Base-by-base conservation (phyloP, 1,140 invertebrate genomes). In the Belonocnema kinseyi region DNA sequence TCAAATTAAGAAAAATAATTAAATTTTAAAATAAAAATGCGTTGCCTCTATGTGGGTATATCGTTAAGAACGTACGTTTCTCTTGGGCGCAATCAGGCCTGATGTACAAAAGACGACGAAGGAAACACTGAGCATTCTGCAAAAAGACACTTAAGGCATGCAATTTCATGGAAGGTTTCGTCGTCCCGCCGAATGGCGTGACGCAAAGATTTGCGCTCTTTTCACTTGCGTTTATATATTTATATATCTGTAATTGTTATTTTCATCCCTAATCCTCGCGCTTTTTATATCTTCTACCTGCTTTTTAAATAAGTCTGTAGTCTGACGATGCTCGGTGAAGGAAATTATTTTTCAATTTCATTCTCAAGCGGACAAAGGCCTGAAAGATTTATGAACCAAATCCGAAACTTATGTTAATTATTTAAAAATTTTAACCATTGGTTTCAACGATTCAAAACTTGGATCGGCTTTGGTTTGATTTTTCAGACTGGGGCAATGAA, bases 101-200 rank as follows among this genome's bases (percentile, higher is more conserved):
- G 80, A 46, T 72, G 80, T 81, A 86, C 81, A 85, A 87, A 85
- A 89, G 82, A 87, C 85, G 87, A 88, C 85, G 86, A 86, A 85
- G 82, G 86, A 85, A 87, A 91, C 89, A 91, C 85, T 90, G 89
- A 91, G 88, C 90, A 91, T 91, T 91, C 90, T 89, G 87, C 85
- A 85, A 85, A 85, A 85, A 85, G 86, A 91, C 90, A 91, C 85
- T 90, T 90, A 91, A 90, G 90, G 89, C 90, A 91, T 90, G 90
- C 90, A 91, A 84, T 88, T 90, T 83, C 83, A 87, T 85, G 26
- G 81, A 81, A 80, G 80, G 80, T 83, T 82, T 80, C 80, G 78
- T 80, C 79, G 82, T 80, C 72, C 77, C 76, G 77, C 73, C 77
- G 77, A 66, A 76, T 73, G 75, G 40, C 61, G 26, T 21, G 61